These are phyloP conservation scores for Larimichthys crocea DNA, from an alignment of 2,113 vertebrate species.

Conservation along the genomic window DNA sequence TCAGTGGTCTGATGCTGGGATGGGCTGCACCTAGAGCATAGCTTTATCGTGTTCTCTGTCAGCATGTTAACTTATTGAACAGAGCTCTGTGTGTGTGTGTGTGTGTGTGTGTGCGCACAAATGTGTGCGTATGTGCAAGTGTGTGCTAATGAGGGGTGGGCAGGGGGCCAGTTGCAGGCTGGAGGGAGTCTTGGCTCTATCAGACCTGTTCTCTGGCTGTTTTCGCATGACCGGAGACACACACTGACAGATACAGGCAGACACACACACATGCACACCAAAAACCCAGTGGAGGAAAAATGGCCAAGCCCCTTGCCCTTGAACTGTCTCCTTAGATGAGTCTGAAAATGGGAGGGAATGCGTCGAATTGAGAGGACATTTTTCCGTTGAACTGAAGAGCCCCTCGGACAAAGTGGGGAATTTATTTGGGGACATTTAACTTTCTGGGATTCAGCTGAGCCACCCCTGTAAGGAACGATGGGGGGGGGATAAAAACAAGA, in stretches of 20 bases:
- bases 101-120: slow-evolving; percentile 39
- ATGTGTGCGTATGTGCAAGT: slow-evolving; percentile 28
- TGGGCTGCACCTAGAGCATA: slow-evolving; percentile 60
- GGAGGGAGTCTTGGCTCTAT: slow-evolving; percentile 75
- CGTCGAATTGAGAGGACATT: slow-evolving; percentile 52
- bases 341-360: slow-evolving; percentile 40
- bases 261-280: slow-evolving; percentile 40
- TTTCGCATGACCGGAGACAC: slow-evolving; percentile 71
- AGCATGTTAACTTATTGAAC: slow-evolving; percentile 72
- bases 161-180: slow-evolving; percentile 68
- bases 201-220: slow-evolving; percentile 74
- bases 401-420: slow-evolving; percentile 35
- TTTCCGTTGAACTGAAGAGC: slow-evolving; percentile 42
- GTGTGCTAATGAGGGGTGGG: slow-evolving; percentile 73
- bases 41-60: slow-evolving; percentile 55
- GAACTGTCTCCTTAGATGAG: slow-evolving; percentile 62
- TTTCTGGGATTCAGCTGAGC: slow-evolving; percentile 49
- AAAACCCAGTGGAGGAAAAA: slow-evolving; percentile 47
- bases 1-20: slow-evolving; percentile 32
- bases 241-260: slow-evolving; percentile 47
- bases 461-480: slow-evolving; percentile 30
- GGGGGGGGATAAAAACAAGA: background rate
- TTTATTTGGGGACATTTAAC: slow-evolving; percentile 43
- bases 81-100: slow-evolving; percentile 35
- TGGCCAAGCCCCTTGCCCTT: slow-evolving; percentile 60